Evolutionary conservation across 2,113 vertebrate species (phyloP), one percentile per base, ranked within the genome.

Genomic region (Trachemys scripta): DNA sequence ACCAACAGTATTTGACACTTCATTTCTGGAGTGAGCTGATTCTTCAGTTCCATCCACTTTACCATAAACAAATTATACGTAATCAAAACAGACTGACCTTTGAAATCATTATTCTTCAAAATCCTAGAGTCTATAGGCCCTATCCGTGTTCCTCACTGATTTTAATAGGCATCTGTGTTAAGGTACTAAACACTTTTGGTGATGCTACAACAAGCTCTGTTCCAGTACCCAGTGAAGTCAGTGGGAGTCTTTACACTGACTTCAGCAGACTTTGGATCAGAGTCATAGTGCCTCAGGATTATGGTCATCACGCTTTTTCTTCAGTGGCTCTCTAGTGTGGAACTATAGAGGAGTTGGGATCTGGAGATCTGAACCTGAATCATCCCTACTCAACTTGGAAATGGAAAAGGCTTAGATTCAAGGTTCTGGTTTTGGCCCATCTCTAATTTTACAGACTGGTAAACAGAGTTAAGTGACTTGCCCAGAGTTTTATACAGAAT

Each of bases 401-500:
- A 3, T 8, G 20, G 2, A 2, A 5, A 87, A 14, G 45, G 38
- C 83, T 29, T 80, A 20, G 25, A 57, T 9, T 1, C 4, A 80
- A 84, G 83, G 5, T 1, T 13, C 45, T 53, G 0, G 20, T 90
- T 91, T 84, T 85, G 13, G 59, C 22, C 35, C 62, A 4, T 2
- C 1, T 89, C 16, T 94, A 87, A 25, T 76, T 2, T 31, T 2
- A 14, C 5, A 93, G 62, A 4, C 6, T 51, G 47, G 25, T 3
- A 93, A 91, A 84, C 54, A 50, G 2, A 12, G 1, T 2, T 79
- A 47, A 90, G 2, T 29, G 1, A 0, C 85, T 92, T 92, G 1
- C 24, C 80, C 29, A 24, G 91, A 94, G 79, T 79, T 54, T 54
- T 54, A 62, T 24, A 89, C 38, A 82, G 87, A 93, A 82, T 51